Evolutionary conservation across 2,888 invertebrate species (phyloP).

Genomic region (Stomorhina lunata): DNA sequence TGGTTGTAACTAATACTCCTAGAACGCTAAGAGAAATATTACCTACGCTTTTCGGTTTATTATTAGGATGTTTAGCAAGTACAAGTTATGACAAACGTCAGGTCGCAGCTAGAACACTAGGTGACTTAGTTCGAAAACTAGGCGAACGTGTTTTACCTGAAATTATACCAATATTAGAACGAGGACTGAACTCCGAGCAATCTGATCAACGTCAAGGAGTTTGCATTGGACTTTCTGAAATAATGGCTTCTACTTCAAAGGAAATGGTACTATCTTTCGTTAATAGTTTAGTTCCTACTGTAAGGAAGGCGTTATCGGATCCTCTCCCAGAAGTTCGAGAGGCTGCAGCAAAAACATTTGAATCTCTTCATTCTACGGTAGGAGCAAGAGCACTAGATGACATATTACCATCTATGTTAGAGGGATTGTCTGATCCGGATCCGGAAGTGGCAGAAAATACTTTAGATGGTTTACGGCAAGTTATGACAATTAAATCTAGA

Average conservation of each 20-base stretch:
- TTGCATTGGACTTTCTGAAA: slow-evolving; percentile 98
- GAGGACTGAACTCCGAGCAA: slow-evolving; percentile 93
- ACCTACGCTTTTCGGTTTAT: slow-evolving; percentile 93
- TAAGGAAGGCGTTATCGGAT: slow-evolving; percentile 96
- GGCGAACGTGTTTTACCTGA: slow-evolving; percentile 98
- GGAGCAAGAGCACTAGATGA: slow-evolving; percentile 97
- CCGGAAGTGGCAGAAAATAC: slow-evolving; percentile 91
- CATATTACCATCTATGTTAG: slow-evolving; percentile 95
- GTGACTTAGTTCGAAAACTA: slow-evolving; percentile 97
- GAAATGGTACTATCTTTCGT: slow-evolving; percentile 96
- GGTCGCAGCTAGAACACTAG: slow-evolving; percentile 97
- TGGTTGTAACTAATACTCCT: slow-evolving; percentile 98
- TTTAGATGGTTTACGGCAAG: slow-evolving; percentile 96
- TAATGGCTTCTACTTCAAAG: slow-evolving; percentile 96
- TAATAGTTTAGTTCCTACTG: slow-evolving; percentile 94
- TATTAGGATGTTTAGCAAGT: slow-evolving; percentile 96
- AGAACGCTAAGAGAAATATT: slow-evolving; percentile 97
- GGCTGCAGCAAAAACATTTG: slow-evolving; percentile 98
- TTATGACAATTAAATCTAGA: slow-evolving; percentile 97
- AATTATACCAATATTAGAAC: slow-evolving; percentile 98
- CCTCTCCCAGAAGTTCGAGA: slow-evolving; percentile 94
- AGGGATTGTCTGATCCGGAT: slow-evolving; percentile 87
- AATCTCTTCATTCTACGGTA: slow-evolving; percentile 95
- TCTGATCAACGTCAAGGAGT: slow-evolving; percentile 98
- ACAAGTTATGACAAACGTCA: slow-evolving; percentile 97